Percentiles rank a stretch among this genome's conserved stretches.
These are phyloP conservation scores for Sebastes oblongus DNA, from an alignment of 2,797 vertebrate genomes.

Conservation along the genomic window DNA sequence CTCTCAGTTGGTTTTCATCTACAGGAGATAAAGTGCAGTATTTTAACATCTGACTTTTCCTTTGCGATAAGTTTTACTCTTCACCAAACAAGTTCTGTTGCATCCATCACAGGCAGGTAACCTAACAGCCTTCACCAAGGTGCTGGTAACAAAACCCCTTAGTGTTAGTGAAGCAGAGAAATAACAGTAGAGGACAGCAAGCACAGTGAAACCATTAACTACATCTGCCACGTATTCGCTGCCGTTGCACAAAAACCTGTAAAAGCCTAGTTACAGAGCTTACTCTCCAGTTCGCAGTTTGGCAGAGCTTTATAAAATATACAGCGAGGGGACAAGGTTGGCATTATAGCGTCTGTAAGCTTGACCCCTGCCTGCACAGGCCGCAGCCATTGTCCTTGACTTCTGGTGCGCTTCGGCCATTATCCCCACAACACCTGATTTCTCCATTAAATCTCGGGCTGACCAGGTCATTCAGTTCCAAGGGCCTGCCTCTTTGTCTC, in stretches of 20 bases:
- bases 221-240: conserved; percentile 71
- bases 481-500: conserved; percentile 93
- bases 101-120: conserved; percentile 30
- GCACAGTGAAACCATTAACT: conserved; percentile 64
- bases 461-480: conserved; percentile 98
- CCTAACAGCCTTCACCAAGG: conserved; percentile 32
- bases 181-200: conserved; percentile 52
- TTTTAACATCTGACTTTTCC: conserved; percentile 18
- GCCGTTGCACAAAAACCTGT: conserved; percentile 74
- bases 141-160: conserved; percentile 46
- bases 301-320: conserved; percentile 76
- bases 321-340: conserved; percentile 70
- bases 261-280: conserved; percentile 58
- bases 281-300: conserved; percentile 55
- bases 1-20: conserved; percentile 98
- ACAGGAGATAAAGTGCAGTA: conserved; percentile 48
- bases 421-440: conserved; percentile 92
- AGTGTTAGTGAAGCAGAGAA: conserved; percentile 41
- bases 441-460: conserved; percentile 96
- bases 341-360: conserved; percentile 76
- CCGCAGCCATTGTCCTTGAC: conserved; percentile 92
- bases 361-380: conserved; percentile 81
- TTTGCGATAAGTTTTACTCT: conserved; percentile 10
- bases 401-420: conserved; percentile 86
- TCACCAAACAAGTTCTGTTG: not conserved